Base-by-base conservation (phyloP, 2,888 invertebrate species). In the Cephonodes hylas region DNA sequence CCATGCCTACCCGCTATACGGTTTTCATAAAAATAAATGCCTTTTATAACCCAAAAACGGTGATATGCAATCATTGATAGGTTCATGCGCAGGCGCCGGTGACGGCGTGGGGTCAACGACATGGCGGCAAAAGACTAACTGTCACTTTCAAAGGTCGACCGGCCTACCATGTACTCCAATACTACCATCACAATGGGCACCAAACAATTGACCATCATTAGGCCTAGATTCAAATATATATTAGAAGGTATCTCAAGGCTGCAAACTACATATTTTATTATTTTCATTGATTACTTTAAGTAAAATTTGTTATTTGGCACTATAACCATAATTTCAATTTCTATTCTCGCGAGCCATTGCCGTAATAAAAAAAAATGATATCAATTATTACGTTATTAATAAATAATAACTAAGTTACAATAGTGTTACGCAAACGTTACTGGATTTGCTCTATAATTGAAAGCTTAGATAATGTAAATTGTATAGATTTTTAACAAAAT, bases 121-220 rank as follows among this genome's bases (percentile, higher is more conserved):
- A 76, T 75, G 69, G 69, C 76, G 75, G 76, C 81, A 77, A 76
- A 68, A 81, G 80, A 86, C 83, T 81, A 81, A 87, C 90, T 90
- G 88, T 91, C 90, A 88, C 90, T 90, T 91, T 89, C 86, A 91
- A 89, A 91, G 91, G 90, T 91, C 88, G 85, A 65, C 70, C 72
- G 75, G 74, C 78, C 80, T 75, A 76, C 77, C 79, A 77, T 76
- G 79, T 75, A 75, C 69, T 44, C 48, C 38, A 44, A 59, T 44
- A 59, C 58, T 60, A 62, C 62, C 58, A 65, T 53, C 58, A 60
- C 58, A 38, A 45, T n/a, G 42, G 53, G 15, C 38, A 42, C 5
- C 53, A 53, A 31, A 31, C 10, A 53, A 18, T 53, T 27, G 10
- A 31, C 18, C 31, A 18, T 53, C 53, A 53, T 53, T 53, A 53